Conservation (phyloP, 2,888 invertebrate species). For the Lasioglossum lativentre region DNA sequence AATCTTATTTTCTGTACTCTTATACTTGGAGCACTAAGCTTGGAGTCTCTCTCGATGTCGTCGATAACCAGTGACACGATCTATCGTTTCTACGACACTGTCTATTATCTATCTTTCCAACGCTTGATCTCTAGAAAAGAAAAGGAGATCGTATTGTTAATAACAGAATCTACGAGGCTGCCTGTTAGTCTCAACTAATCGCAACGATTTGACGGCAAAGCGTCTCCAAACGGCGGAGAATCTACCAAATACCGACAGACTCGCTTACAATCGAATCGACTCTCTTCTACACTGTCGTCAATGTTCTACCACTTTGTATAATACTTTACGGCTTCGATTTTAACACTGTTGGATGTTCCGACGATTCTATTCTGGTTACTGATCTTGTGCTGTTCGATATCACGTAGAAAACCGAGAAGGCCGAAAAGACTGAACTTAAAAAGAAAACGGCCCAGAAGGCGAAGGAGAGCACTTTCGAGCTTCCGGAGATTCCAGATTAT, state of each 20-base stretch:
- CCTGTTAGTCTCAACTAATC: background rate
- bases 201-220: background rate
- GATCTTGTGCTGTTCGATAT: background rate
- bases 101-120: background rate
- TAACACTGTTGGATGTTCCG: background rate
- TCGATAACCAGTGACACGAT: conserved; percentile 26
- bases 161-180: background rate
- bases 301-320: conserved; percentile 20
- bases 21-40: conserved; percentile 4
- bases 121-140: background rate
- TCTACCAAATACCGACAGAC: background rate
- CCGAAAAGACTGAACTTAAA: conserved; percentile 79
- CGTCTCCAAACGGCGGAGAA: background rate
- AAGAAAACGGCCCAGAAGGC: conserved; percentile 78
- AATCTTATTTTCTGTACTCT: background rate
- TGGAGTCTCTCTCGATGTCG: conserved; percentile 6
- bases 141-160: background rate
- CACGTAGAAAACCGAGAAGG: conserved; percentile 81
- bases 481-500: conserved; percentile 87
- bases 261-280: background rate
- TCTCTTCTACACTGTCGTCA: conserved; percentile 14
- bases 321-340: conserved; percentile 35
- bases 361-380: background rate
- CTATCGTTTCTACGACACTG: background rate
- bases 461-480: conserved; percentile 80